phyloP scores from a whole-genome alignment of 2,797 vertebrate genomes.

The Arnoldichthys spilopterus region DNA sequence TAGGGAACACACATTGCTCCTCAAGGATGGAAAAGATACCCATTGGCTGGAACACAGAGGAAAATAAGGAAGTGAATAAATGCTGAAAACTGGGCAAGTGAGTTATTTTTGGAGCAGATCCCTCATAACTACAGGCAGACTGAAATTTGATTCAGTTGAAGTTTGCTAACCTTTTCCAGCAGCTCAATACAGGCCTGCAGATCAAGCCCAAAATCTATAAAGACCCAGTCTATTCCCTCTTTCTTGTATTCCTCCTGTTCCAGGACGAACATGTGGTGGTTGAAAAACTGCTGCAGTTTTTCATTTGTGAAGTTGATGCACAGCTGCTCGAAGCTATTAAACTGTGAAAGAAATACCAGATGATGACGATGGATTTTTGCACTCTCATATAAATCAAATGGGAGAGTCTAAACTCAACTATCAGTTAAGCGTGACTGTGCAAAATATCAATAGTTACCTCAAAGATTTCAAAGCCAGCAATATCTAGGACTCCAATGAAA shows the following conservation, averaged over 20 bases:
- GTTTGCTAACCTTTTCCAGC: constrained; percentile 73
- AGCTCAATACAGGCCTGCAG: constrained; percentile 80
- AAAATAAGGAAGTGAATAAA: neutral
- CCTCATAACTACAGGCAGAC: neutral
- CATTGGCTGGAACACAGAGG: constrained; percentile 66
- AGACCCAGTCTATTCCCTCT: constrained; percentile 76
- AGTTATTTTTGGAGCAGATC: neutral
- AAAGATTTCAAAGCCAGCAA: constrained; percentile 80
- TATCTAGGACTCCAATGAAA: constrained; percentile 79
- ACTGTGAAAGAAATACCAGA: constrained; percentile 58
- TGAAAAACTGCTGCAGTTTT: constrained; percentile 78
- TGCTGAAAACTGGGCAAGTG: neutral
- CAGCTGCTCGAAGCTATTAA: constrained; percentile 75
- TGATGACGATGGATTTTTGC: neutral
- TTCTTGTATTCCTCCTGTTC: constrained; percentile 79
- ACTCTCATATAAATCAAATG: neutral
- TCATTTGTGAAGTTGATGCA: constrained; percentile 77
- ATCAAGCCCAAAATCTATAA: constrained; percentile 79
- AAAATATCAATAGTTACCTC: constrained; percentile 62
- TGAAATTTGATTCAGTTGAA: neutral
- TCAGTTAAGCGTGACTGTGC: neutral
- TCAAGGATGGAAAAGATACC: constrained; percentile 80
- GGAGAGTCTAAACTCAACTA: neutral
- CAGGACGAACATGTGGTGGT: constrained; percentile 78
- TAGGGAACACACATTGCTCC: constrained; percentile 75